phyloP scores from a whole-genome alignment of 2,113 vertebrate genomes.

The Ictalurus punctatus region DNA sequence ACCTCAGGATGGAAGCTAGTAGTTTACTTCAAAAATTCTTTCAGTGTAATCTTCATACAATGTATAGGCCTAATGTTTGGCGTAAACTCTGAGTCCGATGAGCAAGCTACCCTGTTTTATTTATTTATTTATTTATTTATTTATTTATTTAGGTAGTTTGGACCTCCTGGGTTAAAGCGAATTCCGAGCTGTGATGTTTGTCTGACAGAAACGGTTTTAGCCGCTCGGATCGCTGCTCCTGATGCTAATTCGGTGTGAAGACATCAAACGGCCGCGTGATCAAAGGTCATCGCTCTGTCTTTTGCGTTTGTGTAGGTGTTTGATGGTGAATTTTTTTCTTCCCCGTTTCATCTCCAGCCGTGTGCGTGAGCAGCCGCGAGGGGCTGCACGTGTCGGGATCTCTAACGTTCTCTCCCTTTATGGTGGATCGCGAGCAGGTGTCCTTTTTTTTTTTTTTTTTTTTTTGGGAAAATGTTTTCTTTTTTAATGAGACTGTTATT shows the following conservation, averaged over 20 bases:
- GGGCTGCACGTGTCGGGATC: slow-evolving; percentile 54
- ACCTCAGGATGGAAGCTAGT: too few species aligned
- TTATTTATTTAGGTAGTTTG: not conserved
- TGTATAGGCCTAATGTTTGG: not conserved
- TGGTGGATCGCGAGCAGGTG: slow-evolving; percentile 55
- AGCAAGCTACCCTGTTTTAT: not conserved
- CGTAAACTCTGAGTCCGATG: not conserved
- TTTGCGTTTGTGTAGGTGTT: slow-evolving; percentile 81
- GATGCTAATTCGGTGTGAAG: slow-evolving; percentile 92
- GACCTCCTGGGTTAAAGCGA: slow-evolving; percentile 70
- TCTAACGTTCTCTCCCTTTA: slow-evolving; percentile 21
- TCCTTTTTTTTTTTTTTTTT: slow-evolving; percentile 58
- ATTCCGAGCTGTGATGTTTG: slow-evolving; percentile 80
- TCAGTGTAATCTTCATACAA: not conserved
- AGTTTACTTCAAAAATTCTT: not conserved
- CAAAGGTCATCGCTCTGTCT: slow-evolving; percentile 84
- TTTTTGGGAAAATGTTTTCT: not conserved
- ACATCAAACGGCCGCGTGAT: slow-evolving; percentile 86
- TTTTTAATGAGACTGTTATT: slow-evolving; percentile 2
- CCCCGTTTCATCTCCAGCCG: slow-evolving; percentile 81
- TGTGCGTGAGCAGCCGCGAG: slow-evolving; percentile 71
- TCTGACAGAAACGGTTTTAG: slow-evolving; percentile 76
- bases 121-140: not conserved
- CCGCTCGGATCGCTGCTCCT: slow-evolving; percentile 70
- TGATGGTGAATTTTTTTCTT: slow-evolving; percentile 85